A percentile compares a stretch with the other conserved stretches of the same genome.
phyloP scores from a whole-genome alignment of 2,113 vertebrate species.

The Phrynocephalus versicolor region DNA sequence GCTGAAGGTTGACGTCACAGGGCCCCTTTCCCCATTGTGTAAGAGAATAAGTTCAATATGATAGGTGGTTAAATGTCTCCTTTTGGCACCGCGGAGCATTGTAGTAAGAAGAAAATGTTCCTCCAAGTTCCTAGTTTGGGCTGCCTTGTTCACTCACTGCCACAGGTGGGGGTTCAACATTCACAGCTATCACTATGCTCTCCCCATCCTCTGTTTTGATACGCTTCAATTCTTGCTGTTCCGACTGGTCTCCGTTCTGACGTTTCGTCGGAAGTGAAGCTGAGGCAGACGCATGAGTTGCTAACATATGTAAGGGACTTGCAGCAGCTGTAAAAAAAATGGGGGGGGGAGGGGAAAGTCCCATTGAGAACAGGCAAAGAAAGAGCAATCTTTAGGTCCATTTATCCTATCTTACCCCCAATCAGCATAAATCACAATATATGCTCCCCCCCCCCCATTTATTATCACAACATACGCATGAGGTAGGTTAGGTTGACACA shows the following conservation, averaged over 20 bases:
- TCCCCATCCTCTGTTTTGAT: constrained; percentile 82
- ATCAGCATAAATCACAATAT: too few species aligned
- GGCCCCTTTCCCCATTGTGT: constrained; percentile 74
- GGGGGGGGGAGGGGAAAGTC: not conserved
- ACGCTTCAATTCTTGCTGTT: constrained; percentile 86
- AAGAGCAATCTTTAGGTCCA: too few species aligned
- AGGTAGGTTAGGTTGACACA: too few species aligned
- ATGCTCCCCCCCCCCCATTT: too few species aligned
- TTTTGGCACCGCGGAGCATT: constrained; percentile 89
- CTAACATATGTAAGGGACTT: constrained; percentile 92
- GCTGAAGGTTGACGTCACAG: constrained; percentile 80
- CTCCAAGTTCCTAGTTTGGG: constrained; percentile 79
- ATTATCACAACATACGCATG: too few species aligned
- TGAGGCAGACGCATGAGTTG: constrained; percentile 91
- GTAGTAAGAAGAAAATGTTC: constrained; percentile 36
- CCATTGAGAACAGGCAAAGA: not conserved
- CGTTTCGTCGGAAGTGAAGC: constrained; percentile 96
- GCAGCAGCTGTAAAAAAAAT: constrained; percentile 77
- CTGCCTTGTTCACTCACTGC: constrained; percentile 79
- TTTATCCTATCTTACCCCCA: too few species aligned
- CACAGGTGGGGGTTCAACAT: constrained; percentile 75
- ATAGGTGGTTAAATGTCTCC: constrained; percentile 78
- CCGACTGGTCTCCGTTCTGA: constrained; percentile 85
- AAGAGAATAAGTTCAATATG: constrained; percentile 74
- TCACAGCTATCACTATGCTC: constrained; percentile 76